These are phyloP conservation scores for Seriola quinqueradiata DNA, from an alignment of 2,113 vertebrate genomes.

Conservation along the genomic window DNA sequence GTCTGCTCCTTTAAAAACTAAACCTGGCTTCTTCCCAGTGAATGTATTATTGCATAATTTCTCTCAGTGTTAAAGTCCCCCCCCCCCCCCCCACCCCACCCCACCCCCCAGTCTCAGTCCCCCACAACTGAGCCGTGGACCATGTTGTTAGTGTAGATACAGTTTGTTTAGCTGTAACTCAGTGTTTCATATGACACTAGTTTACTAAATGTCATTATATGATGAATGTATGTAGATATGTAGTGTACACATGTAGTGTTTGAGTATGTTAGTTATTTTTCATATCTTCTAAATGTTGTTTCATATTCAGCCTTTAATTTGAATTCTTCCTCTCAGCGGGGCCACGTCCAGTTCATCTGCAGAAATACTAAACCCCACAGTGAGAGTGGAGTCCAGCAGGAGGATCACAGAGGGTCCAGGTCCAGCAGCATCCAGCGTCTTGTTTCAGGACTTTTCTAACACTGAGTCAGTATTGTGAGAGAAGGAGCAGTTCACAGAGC, in stretches of 20 bases:
- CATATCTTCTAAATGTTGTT: neutral
- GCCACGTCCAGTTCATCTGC: neutral
- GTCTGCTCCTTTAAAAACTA: neutral
- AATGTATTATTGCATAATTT: neutral
- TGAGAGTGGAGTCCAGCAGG: neutral
- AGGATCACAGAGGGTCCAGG: neutral
- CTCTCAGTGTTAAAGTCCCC: neutral
- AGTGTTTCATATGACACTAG: slow-evolving; percentile 4
- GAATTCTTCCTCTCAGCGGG: neutral
- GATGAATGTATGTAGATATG: slow-evolving; percentile 30
- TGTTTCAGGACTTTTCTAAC: neutral
- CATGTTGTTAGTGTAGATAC: neutral
- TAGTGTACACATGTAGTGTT: neutral
- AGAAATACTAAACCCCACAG: neutral
- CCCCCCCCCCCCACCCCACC: too few relatives aligned
- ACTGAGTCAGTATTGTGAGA: neutral
- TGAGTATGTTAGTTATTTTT: neutral
- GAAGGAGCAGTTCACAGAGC: neutral
- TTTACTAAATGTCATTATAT: slow-evolving; percentile 24
- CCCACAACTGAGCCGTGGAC: neutral
- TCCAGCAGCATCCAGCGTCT: neutral
- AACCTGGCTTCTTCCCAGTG: neutral
- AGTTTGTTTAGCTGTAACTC: neutral
- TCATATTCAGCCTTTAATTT: slow-evolving; percentile 6
- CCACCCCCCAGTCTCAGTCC: neutral